A percentile compares a stretch with the other conserved stretches of the same genome.
Evolutionary conservation across 1,140 invertebrate genomes (phyloP).

Genomic region (Hyles vespertilio): DNA sequence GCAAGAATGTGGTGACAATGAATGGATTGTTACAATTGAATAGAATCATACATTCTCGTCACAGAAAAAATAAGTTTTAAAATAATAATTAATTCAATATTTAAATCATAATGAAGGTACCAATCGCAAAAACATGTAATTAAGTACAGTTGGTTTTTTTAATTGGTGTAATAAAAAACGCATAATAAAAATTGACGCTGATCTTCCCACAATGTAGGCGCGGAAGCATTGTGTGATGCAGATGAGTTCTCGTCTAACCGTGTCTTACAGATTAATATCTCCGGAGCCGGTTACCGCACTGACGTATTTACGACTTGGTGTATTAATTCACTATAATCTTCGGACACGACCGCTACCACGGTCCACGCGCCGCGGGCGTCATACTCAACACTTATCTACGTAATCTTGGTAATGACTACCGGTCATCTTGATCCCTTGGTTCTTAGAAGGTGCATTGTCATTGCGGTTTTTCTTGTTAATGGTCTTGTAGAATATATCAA

Average conservation of each 20-base stretch:
- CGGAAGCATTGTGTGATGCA: not conserved
- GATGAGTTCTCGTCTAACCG: conserved; percentile 10
- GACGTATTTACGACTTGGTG: conserved; percentile 36
- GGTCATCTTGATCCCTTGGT: conserved; percentile 26
- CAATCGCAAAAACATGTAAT: too few relatives aligned
- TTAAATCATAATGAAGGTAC: too few relatives aligned
- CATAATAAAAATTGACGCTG: too few relatives aligned
- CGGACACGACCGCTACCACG: conserved; percentile 25
- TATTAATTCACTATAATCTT: conserved; percentile 43
- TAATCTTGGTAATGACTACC: conserved; percentile 42
- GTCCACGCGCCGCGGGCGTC: conserved; percentile 15
- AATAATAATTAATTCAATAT: too few relatives aligned
- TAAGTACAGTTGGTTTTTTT: too few relatives aligned
- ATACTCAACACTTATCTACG: conserved; percentile 28
- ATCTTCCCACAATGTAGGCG: too few relatives aligned
- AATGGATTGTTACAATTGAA: too few relatives aligned
- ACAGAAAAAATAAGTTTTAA: too few relatives aligned
- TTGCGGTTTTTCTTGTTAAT: conserved; percentile 7
- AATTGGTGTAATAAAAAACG: too few relatives aligned
- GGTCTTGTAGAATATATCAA: not conserved
- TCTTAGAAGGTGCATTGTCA: conserved; percentile 4
- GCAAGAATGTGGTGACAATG: too few relatives aligned
- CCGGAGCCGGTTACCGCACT: conserved; percentile 22
- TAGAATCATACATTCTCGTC: too few relatives aligned
- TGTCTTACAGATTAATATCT: conserved; percentile 21